phyloP scores from a whole-genome alignment of 1,140 invertebrate genomes.

The Sitobion miscanthi region DNA sequence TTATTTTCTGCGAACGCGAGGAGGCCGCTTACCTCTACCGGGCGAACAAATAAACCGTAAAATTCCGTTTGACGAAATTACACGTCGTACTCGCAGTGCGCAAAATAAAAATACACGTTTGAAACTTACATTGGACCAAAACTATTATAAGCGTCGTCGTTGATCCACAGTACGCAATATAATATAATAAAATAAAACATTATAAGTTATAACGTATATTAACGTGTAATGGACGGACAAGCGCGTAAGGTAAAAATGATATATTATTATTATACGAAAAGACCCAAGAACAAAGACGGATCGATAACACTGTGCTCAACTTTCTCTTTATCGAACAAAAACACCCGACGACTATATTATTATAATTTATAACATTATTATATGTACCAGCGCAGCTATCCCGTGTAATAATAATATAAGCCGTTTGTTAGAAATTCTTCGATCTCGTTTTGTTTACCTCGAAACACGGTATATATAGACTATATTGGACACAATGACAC shows the following conservation, averaged over 20 bases:
- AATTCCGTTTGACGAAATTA: slow-evolving; percentile 33
- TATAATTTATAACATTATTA: neutral
- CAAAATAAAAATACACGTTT: neutral
- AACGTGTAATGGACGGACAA: neutral
- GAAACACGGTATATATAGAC: neutral
- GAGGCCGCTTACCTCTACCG: neutral
- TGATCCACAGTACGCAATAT: neutral
- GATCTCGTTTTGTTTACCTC: slow-evolving; percentile 27
- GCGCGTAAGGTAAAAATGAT: neutral
- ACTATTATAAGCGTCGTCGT: neutral
- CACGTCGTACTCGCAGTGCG: neutral
- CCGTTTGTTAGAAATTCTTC: neutral
- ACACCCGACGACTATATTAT: neutral
- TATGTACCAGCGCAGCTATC: neutral
- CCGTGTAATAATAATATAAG: neutral
- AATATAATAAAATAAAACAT: neutral
- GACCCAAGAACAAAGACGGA: slow-evolving; percentile 36
- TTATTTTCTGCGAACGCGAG: neutral
- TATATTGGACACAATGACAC: neutral
- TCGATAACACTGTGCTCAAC: slow-evolving; percentile 11
- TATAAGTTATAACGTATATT: neutral
- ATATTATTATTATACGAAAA: neutral
- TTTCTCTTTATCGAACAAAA: slow-evolving; percentile 41
- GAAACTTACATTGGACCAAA: neutral
- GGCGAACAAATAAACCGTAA: neutral